These are phyloP conservation scores for Hormiphora californensis DNA, from an alignment of 37 sponge, comb jelly and placozoan genomes.

Conservation along the genomic window DNA sequence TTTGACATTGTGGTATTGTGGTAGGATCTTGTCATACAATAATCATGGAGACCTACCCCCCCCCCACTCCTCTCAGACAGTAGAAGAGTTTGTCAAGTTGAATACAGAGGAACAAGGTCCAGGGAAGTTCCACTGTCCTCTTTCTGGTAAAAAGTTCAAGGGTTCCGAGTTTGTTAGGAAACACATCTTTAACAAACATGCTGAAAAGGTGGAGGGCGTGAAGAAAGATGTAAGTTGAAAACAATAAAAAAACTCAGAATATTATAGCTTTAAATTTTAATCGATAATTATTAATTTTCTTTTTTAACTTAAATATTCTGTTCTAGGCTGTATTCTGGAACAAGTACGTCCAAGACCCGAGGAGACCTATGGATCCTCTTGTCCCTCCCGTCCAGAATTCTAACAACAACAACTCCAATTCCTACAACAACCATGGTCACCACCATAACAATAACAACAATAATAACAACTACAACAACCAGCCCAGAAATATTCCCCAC, in stretches of 20 bases:
- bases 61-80: constrained; percentile 6
- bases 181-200: constrained; percentile 97
- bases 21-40: too few species aligned
- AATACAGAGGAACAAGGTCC: constrained; percentile 82
- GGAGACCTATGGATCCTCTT: constrained; percentile 67
- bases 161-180: constrained; percentile 94
- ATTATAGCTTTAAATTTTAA: background rate
- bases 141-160: constrained; percentile 96
- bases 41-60: too few species aligned
- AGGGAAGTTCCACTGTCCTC: constrained; percentile 92
- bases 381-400: constrained; percentile 51
- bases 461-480: background rate
- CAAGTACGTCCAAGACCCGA: constrained; percentile 76
- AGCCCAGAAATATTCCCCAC: background rate
- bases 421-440: background rate
- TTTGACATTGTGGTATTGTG: background rate
- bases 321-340: constrained; percentile 74
- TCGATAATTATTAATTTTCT: background rate
- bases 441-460: background rate
- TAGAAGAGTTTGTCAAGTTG: constrained; percentile 75
- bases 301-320: background rate
- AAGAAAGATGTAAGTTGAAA: constrained; percentile 71
- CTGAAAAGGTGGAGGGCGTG: constrained; percentile 75
- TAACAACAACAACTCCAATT: background rate
- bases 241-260: background rate